These are phyloP conservation scores for Drosophila affinis DNA, from an alignment of 2,888 invertebrate genomes.

Conservation along the genomic window DNA sequence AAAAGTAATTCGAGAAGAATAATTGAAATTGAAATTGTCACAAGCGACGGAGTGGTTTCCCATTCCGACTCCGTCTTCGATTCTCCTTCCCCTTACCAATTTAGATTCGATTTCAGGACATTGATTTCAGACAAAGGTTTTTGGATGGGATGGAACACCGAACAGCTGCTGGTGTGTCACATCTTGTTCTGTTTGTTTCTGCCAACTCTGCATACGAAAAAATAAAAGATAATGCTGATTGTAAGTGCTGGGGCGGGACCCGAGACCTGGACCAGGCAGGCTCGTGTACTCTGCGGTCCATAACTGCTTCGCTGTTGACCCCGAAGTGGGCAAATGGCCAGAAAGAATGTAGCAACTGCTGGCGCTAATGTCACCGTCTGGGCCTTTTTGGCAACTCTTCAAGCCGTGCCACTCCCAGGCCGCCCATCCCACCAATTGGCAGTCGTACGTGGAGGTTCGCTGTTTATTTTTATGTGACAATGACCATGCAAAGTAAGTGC, in stretches of 20 bases:
- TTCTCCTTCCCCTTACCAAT: background rate
- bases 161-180: slow-evolving; percentile 29
- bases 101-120: slow-evolving; percentile 32
- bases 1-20: slow-evolving; percentile 39
- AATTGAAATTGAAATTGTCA: slow-evolving; percentile 45
- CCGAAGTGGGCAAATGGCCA: slow-evolving; percentile 66
- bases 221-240: slow-evolving; percentile 74
- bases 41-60: slow-evolving; percentile 19
- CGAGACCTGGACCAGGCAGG: slow-evolving; percentile 10
- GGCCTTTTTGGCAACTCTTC: slow-evolving; percentile 56
- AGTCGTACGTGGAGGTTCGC: slow-evolving; percentile 39
- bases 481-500: slow-evolving; percentile 73
- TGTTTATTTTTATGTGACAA: slow-evolving; percentile 70
- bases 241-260: slow-evolving; percentile 44
- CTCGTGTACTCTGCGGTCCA: slow-evolving; percentile 59
- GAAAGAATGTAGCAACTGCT: slow-evolving; percentile 44
- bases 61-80: background rate
- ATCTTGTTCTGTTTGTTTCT: slow-evolving; percentile 19
- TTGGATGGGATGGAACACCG: slow-evolving; percentile 10
- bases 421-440: slow-evolving; percentile 28
- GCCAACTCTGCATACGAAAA: slow-evolving; percentile 42
- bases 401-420: slow-evolving; percentile 8
- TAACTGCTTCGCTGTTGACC: slow-evolving; percentile 48
- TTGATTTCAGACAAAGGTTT: slow-evolving; percentile 17
- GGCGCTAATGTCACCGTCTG: slow-evolving; percentile 61